Base-by-base conservation (phyloP, 2,888 invertebrate genomes). In the Scaptomyza flava region DNA sequence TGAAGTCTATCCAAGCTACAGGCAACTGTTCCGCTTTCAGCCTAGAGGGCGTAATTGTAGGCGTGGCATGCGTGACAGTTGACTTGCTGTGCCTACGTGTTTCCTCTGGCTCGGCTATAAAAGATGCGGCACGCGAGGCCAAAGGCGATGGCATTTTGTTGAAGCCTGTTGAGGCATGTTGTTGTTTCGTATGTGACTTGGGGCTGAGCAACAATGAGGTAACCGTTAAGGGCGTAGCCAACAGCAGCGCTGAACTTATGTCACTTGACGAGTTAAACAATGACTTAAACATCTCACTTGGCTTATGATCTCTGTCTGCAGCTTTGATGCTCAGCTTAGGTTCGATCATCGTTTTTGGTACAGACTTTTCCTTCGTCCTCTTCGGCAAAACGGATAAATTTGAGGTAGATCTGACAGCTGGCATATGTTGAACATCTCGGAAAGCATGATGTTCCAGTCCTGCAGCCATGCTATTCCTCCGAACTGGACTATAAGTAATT, bases 1-100 rank as follows among this genome's bases (percentile, higher is more conserved):
- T 41, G 9, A 8, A 8, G 6, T 11, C 47, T 36, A 56, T 31
- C 30, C 20, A 14, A 9, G 51, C 33, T 30, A 17, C 36, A 3
- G 47, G 57, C 7, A 20, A 23, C 23, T 50, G 23, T 34, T 50
- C 34, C 23, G 23, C 23, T n/a, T 30, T 20, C 23, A 41, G 54
- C n/a, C 52, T 36, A 12, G 20, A 23, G 8, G 72, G 61, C 30
- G 71, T 68, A 4, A 12, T 52, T 8, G 17, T 48, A 52, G 77
- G 51, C 66, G 74, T 76, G 68, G 67, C 71, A 58, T 68, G 64
- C 50, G 63, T 64, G 68, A 67, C 54, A 52, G 52, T 14, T 27
- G 51, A 45, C 46, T 48, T 62, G 53, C 51, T 48, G 51, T 34
- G 41, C 14, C n/a, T 45, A 17, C 45, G 57, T 23, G 45, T 12